These are phyloP conservation scores for Drosophila takahashii DNA, from an alignment of 1,140 invertebrate genomes.

Conservation along the genomic window DNA sequence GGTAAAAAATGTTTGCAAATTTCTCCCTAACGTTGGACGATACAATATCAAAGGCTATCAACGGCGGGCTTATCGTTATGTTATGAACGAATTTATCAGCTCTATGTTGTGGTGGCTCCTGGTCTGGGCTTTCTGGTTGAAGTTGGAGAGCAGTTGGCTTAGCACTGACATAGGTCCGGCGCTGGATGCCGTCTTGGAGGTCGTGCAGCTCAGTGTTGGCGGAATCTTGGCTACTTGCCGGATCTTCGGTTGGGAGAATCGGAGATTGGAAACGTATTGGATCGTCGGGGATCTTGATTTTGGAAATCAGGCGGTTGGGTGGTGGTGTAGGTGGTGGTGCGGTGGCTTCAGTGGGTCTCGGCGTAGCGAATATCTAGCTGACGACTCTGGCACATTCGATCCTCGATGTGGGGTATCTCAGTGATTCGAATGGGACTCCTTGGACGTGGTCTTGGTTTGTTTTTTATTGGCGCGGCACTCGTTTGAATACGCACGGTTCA, in stretches of 20 bases:
- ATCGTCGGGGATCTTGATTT: not conserved
- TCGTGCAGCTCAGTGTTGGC: conserved; percentile 60
- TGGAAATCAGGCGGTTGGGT: not conserved
- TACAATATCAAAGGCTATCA: conserved; percentile 26
- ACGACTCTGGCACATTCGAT: conserved; percentile 60
- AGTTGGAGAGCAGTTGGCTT: conserved; percentile 76
- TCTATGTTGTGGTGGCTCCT: conserved; percentile 77
- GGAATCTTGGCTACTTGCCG: conserved; percentile 73
- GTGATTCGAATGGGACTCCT: conserved; percentile 13
- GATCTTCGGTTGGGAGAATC: not conserved
- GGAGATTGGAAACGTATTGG: not conserved
- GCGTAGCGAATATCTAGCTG: conserved; percentile 67
- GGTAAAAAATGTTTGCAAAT: conserved; percentile 82
- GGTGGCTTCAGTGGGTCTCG: conserved; percentile 30
- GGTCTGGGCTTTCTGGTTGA: conserved; percentile 75
- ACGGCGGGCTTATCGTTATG: conserved; percentile 65
- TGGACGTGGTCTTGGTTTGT: conserved; percentile 5
- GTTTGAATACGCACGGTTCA: conserved; percentile 73
- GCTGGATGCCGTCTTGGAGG: conserved; percentile 77
- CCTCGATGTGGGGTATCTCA: conserved; percentile 5
- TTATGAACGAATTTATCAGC: conserved; percentile 83
- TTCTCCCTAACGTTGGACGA: conserved; percentile 61
- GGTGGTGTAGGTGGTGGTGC: not conserved
- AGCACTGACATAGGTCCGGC: conserved; percentile 81
- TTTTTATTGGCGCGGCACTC: conserved; percentile 59